A percentile compares a stretch with the other conserved stretches of the same genome.
These are phyloP conservation scores for Lymantria dispar DNA, from an alignment of 2,888 invertebrate genomes.

Conservation along the genomic window DNA sequence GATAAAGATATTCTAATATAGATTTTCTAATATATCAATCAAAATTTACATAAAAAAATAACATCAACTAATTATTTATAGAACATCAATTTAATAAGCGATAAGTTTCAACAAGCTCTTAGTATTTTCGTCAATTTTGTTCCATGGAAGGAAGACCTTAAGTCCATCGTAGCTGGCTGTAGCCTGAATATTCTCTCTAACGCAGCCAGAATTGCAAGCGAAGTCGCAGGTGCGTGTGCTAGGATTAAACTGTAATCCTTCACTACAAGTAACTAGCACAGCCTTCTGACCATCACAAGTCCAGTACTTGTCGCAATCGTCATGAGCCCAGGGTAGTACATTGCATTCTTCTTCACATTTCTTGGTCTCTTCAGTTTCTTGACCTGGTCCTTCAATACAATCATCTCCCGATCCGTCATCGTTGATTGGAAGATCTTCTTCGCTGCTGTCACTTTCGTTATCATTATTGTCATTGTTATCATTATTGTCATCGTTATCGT, in stretches of 20 bases:
- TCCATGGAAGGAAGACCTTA: constrained; percentile 54
- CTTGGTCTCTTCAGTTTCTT: not conserved
- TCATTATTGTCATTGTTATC: too few relatives aligned
- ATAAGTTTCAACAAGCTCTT: constrained; percentile 7
- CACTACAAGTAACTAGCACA: constrained; percentile 49
- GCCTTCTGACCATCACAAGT: constrained; percentile 46
- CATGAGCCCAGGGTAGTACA: constrained; percentile 59
- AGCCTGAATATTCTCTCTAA: constrained; percentile 34
- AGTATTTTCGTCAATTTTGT: constrained; percentile 34
- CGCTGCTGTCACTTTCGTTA: too few relatives aligned
- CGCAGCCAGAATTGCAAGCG: constrained; percentile 54
- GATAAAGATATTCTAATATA: too few relatives aligned
- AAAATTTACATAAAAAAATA: too few relatives aligned
- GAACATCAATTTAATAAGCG: not conserved
- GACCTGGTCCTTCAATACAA: not conserved
- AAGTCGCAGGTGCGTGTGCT: constrained; percentile 58
- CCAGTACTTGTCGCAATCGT: constrained; percentile 68
- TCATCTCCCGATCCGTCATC: not conserved
- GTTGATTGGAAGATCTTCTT: too few relatives aligned
- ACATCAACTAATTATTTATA: too few relatives aligned
- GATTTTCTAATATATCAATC: too few relatives aligned
- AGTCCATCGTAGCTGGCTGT: constrained; percentile 41
- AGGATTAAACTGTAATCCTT: constrained; percentile 65
- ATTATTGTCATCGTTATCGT: too few relatives aligned
- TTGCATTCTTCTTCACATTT: constrained; percentile 53